Conservation (phyloP, 2,797 vertebrate species). For the Podargus strigoides region DNA sequence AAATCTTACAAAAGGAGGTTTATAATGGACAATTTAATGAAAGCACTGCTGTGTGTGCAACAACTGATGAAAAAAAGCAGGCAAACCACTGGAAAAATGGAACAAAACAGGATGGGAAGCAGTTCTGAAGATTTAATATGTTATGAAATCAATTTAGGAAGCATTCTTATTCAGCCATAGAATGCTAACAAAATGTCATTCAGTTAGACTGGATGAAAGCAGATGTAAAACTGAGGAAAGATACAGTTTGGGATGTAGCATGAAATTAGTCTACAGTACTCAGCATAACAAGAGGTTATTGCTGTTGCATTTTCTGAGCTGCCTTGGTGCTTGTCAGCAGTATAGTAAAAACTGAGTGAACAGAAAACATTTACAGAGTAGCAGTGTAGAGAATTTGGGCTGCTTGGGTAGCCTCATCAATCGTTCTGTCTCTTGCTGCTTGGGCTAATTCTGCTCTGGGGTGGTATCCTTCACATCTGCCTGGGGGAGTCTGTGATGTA, state of each 20-base stretch:
- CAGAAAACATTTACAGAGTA: rapidly evolving
- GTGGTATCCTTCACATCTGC: not conserved
- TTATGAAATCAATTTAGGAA: not conserved
- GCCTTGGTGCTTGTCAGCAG: not conserved
- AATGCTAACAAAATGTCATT: not conserved
- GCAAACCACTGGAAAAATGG: not conserved
- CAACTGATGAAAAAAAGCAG: not conserved
- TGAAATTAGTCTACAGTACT: not conserved
- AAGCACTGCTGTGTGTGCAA: not conserved
- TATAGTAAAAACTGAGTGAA: not conserved
- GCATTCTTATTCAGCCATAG: not conserved
- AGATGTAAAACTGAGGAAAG: not conserved
- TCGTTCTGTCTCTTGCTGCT: not conserved
- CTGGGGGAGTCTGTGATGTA: not conserved
- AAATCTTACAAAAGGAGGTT: not conserved
- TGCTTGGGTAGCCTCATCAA: not conserved
- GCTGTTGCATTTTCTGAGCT: not conserved
- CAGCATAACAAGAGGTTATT: not conserved
- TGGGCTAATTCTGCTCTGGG: not conserved
- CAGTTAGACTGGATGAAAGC: not conserved
- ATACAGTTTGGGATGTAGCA: not conserved
- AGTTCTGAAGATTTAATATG: not conserved
- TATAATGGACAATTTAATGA: not conserved
- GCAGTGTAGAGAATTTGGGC: not conserved
- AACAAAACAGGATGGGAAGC: not conserved